A percentile compares a stretch with the other conserved stretches of the same genome.
phyloP scores from a whole-genome alignment of 1,140 invertebrate species.

The Doryteuthis pealeii region DNA sequence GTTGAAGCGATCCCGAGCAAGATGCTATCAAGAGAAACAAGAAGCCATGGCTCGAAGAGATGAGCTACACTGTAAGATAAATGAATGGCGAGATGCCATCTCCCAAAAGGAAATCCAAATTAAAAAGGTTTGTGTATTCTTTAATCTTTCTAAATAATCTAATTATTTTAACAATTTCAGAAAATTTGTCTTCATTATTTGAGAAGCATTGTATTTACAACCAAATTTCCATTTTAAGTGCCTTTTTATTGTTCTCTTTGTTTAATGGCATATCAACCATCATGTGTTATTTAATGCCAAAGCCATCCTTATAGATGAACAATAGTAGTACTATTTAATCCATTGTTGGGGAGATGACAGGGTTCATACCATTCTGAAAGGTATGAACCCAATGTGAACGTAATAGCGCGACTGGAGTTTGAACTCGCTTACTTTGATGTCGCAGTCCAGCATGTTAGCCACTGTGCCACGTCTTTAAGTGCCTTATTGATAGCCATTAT shows the following conservation, averaged over 20 bases:
- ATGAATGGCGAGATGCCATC: conserved; percentile 12
- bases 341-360: no score
- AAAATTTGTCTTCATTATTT: background rate
- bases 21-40: conserved; percentile 13
- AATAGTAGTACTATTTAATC: no score
- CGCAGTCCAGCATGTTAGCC: no score
- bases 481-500: no score
- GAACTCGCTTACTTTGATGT: no score
- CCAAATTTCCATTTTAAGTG: no score
- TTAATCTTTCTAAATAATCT: background rate
- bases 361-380: no score
- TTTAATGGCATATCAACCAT: background rate
- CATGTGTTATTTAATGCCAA: background rate
- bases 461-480: no score
- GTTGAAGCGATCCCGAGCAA: conserved; percentile 16
- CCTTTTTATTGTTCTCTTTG: no score
- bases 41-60: conserved; percentile 7
- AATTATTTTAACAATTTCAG: background rate
- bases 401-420: no score
- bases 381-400: no score
- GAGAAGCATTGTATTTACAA: background rate
- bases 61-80: conserved; percentile 4
- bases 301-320: background rate
- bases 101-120: conserved; percentile 9
- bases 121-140: conserved; percentile 17